These are phyloP conservation scores for Ophioninae sp. DNA, from an alignment of 2,888 invertebrate genomes.

Conservation along the genomic window DNA sequence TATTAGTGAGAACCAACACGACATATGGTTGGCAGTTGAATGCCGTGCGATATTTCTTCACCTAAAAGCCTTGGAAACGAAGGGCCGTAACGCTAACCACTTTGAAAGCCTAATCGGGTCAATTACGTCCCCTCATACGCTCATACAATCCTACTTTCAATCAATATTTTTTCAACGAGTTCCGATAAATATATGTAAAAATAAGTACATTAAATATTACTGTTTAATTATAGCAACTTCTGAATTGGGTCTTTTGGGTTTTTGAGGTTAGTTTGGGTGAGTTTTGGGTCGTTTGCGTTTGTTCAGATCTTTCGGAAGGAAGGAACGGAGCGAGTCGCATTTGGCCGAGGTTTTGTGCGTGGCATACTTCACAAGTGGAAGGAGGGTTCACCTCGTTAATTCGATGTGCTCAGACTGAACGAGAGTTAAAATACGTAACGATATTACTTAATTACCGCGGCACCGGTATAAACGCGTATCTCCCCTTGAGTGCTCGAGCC, in stretches of 20 bases:
- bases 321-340: not conserved
- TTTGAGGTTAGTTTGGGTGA: too few relatives aligned
- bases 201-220: too few relatives aligned
- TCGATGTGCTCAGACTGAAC: conserved; percentile 51
- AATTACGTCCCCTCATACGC: not conserved
- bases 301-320: not conserved
- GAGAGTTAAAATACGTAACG: conserved; percentile 45
- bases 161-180: not conserved
- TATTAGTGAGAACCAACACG: conserved; percentile 20
- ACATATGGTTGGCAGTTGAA: conserved; percentile 48
- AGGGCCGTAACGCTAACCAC: not conserved
- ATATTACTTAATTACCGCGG: conserved; percentile 58
- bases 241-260: too few relatives aligned
- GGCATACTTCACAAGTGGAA: not conserved
- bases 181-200: too few relatives aligned
- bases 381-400: conserved; percentile 49
- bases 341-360: not conserved
- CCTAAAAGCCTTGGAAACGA: not conserved
- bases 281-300: not conserved
- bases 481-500: not conserved
- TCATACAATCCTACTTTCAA: not conserved
- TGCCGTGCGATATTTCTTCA: conserved; percentile 11
- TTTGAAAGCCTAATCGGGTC: not conserved
- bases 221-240: too few relatives aligned
- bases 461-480: not conserved